A percentile compares a stretch with the other conserved stretches of the same genome.
These are phyloP conservation scores for Hesperophylax magnus DNA, from an alignment of 1,140 invertebrate genomes.

Conservation along the genomic window DNA sequence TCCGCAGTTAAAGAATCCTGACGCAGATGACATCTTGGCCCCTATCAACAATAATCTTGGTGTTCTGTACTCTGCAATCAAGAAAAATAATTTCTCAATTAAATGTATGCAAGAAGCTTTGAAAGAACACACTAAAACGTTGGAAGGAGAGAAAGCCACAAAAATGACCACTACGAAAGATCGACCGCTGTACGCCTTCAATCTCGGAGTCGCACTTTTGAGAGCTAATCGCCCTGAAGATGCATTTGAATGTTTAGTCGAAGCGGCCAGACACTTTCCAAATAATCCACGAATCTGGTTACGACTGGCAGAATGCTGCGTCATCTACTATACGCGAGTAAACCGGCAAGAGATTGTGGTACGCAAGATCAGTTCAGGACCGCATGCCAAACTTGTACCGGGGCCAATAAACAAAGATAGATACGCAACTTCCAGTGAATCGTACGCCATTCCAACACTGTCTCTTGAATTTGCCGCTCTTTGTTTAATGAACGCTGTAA, in stretches of 20 bases:
- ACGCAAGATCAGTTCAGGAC: slow-evolving; percentile 56
- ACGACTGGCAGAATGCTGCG: slow-evolving; percentile 92
- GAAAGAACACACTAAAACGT: slow-evolving; percentile 81
- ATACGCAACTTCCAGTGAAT: slow-evolving; percentile 73
- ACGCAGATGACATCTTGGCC: slow-evolving; percentile 71
- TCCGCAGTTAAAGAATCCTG: slow-evolving; percentile 44
- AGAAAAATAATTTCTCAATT: slow-evolving; percentile 88
- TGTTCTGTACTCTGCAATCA: slow-evolving; percentile 88
- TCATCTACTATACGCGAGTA: slow-evolving; percentile 61
- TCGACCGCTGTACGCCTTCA: slow-evolving; percentile 89
- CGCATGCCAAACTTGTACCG: slow-evolving; percentile 65
- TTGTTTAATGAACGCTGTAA: slow-evolving; percentile 89
- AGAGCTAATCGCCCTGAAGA: slow-evolving; percentile 84
- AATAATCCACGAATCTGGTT: slow-evolving; percentile 93
- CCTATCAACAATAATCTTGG: slow-evolving; percentile 93
- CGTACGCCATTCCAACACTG: slow-evolving; percentile 86
- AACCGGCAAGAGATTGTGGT: slow-evolving; percentile 43
- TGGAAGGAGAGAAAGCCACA: slow-evolving; percentile 67
- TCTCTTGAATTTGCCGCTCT: slow-evolving; percentile 92
- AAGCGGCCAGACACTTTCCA: slow-evolving; percentile 87
- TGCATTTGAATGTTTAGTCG: slow-evolving; percentile 94
- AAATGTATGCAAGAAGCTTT: slow-evolving; percentile 90
- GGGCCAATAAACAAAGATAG: slow-evolving; percentile 67
- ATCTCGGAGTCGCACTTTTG: slow-evolving; percentile 89
- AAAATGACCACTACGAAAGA: slow-evolving; percentile 69